Percentiles rank a stretch among this genome's conserved stretches.
Evolutionary conservation across 2,797 vertebrate genomes (phyloP).

Genomic region (Pseudochirops corinnae): DNA sequence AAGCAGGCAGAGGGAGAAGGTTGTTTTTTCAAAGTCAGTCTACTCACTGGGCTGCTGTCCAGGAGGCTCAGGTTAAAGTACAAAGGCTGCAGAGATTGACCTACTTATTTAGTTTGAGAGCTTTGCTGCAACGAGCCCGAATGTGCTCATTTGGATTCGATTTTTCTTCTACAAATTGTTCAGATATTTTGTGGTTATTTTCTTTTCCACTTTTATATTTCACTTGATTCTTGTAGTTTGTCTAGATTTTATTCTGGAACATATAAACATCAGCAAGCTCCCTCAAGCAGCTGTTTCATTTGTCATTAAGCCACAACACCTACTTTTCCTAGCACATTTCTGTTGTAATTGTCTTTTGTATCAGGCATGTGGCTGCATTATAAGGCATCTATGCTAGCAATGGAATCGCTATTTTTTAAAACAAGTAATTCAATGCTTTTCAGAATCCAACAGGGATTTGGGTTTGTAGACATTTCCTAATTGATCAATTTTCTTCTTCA

Average conservation of each 20-base stretch:
- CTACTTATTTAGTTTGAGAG: slow-evolving; percentile 22
- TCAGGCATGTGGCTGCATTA: background rate
- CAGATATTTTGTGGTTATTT: background rate
- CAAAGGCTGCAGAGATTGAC: background rate
- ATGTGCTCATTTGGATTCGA: background rate
- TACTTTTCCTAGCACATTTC: background rate
- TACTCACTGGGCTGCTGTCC: slow-evolving; percentile 19
- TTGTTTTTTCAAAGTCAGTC: background rate
- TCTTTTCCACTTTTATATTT: background rate
- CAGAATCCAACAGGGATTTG: background rate
- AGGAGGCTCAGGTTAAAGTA: slow-evolving; percentile 39
- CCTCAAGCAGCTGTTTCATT: background rate
- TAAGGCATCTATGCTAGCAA: background rate
- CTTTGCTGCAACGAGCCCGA: background rate
- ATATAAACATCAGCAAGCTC: background rate
- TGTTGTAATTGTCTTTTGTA: background rate
- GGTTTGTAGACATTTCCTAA: background rate
- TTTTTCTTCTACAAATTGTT: slow-evolving; percentile 1
- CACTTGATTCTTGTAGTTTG: background rate
- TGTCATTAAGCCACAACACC: background rate
- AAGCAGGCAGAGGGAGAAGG: background rate
- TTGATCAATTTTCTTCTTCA: slow-evolving; percentile 30
- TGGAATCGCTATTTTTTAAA: background rate
- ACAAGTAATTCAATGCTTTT: background rate
- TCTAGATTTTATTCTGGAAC: background rate